phyloP scores from a whole-genome alignment of 2,113 vertebrate genomes.

The Microcebus ravelobensis region DNA sequence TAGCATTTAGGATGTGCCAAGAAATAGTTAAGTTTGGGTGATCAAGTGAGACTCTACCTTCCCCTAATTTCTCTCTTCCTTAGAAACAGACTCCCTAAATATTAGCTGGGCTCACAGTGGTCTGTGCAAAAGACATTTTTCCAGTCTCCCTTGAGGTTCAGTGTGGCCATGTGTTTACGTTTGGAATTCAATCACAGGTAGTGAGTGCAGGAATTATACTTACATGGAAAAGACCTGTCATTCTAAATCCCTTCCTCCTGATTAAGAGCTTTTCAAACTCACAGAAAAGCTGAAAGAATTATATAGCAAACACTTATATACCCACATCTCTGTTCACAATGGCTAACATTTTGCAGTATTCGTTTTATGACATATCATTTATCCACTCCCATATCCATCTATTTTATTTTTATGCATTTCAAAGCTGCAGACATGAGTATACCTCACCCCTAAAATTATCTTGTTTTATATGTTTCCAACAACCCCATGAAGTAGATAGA shows the following conservation, averaged over 20 bases:
- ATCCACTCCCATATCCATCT: neutral
- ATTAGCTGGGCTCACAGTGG: neutral
- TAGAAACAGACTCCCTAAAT: constrained; percentile 3
- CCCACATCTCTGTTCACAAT: neutral
- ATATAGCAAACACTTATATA: neutral
- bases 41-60: neutral
- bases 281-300: neutral
- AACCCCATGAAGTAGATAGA: neutral
- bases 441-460: neutral
- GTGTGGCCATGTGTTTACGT: neutral
- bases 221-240: neutral
- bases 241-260: neutral
- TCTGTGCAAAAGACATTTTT: neutral
- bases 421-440: neutral
- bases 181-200: neutral
- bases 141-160: neutral
- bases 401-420: neutral
- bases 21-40: neutral
- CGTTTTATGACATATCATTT: neutral
- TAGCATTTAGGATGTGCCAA: neutral
- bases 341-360: neutral
- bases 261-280: neutral
- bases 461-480: neutral
- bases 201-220: neutral
- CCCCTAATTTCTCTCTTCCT: neutral